Evolutionary conservation across 1,140 invertebrate genomes (phyloP), one percentile per base, ranked within the genome.

Genomic region (Chironomus striatipennis): DNA sequence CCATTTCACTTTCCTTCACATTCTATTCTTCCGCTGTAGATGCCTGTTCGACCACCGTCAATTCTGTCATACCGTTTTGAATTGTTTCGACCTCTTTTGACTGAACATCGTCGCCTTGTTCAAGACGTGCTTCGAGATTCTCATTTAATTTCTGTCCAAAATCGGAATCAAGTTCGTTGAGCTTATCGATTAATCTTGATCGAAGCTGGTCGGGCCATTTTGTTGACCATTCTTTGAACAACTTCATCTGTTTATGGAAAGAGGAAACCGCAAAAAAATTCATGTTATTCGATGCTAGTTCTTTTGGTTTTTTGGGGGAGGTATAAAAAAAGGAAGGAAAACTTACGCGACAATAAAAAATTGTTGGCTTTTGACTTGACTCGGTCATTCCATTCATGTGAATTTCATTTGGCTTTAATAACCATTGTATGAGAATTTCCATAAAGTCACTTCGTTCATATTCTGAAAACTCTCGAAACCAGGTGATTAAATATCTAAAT

Each of bases 391-490:
- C 90, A 80, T 94, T 93, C 0, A 92, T 85, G 78, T 90, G 86
- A 34, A 82, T 81, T 42, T 84, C 84, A 73, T 86, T 85, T 42
- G 86, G 82, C 17, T 80, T 78, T n/a, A 80, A 81, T 74, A 90
- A 85, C 77, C 88, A 89, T 76, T 92, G 90, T 47, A 92, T 84
- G 15, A 95, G 82, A 74, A 95, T 86, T 20, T 89, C 88, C 43
- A 95, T 78, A 81, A 96, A 96, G 81, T 96, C 93, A 75, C 88
- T 87, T 74, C 91, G 86, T 81, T 96, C 93, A 83, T 95, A 86
- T 77, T 93, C 90, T 79, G 92, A 95, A 88, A 93, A 96, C 80
- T 95, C 92, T 78, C 88, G 86, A 81, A 96, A 96, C 94, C 94
- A 96, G 80, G 92, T 89, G 43, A 92, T 81, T 74, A 94, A 83